These are phyloP conservation scores for Patella pellucida DNA, from an alignment of 2,888 invertebrate genomes.

Conservation along the genomic window DNA sequence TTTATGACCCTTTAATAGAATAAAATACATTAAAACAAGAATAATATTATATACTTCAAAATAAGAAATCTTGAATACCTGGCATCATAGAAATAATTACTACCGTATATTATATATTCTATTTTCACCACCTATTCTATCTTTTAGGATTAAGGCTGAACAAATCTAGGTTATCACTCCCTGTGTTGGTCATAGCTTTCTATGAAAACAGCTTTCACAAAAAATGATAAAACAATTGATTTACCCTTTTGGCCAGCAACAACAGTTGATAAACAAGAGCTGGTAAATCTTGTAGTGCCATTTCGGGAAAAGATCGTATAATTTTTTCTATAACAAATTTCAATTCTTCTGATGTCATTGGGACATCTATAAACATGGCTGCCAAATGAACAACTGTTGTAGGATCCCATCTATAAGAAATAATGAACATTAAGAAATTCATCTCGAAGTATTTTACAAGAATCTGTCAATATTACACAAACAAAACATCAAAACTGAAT, in stretches of 20 bases:
- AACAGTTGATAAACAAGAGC: slow-evolving; percentile 70
- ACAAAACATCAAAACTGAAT: no score
- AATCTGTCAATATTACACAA: background rate
- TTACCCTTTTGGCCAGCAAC: slow-evolving; percentile 67
- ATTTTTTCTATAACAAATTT: slow-evolving; percentile 67
- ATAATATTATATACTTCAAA: no score
- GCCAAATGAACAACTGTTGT: slow-evolving; percentile 62
- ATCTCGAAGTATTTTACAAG: background rate
- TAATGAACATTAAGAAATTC: slow-evolving; percentile 2
- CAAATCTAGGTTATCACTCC: no score
- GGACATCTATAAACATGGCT: slow-evolving; percentile 67
- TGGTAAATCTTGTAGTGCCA: slow-evolving; percentile 68
- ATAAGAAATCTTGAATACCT: no score
- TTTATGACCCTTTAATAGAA: slow-evolving; percentile 63
- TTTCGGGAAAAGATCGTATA: slow-evolving; percentile 59
- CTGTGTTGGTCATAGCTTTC: no score
- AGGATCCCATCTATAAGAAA: slow-evolving; percentile 60
- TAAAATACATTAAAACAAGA: slow-evolving; percentile 10
- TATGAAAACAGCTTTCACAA: no score
- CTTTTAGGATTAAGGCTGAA: no score
- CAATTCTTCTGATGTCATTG: slow-evolving; percentile 64
- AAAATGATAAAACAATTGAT: background rate
- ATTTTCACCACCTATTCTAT: no score
- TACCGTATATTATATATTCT: no score
- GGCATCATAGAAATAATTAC: no score